These are phyloP conservation scores for Caiman crocodilus DNA, from an alignment of 2,797 vertebrate species.

Conservation along the genomic window DNA sequence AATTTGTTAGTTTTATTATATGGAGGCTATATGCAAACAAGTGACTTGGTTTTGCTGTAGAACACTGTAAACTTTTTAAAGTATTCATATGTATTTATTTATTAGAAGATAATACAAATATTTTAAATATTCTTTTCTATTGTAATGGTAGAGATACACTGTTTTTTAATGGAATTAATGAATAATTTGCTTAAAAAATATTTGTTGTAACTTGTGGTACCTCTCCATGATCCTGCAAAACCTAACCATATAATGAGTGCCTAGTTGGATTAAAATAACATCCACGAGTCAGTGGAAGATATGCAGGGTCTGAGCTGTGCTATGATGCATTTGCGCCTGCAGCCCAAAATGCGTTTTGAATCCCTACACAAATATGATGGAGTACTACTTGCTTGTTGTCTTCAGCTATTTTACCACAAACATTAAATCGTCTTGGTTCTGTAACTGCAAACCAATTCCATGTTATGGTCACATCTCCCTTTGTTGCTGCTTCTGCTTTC, in stretches of 20 bases:
- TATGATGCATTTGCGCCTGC: neutral
- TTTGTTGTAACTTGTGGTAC: neutral
- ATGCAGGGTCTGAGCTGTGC: neutral
- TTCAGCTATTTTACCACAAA: neutral
- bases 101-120: neutral
- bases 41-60: neutral
- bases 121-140: too few relatives aligned
- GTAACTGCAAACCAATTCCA: neutral
- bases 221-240: neutral
- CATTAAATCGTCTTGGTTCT: neutral
- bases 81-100: neutral
- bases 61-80: neutral
- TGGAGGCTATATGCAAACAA: neutral
- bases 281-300: neutral
- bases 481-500: neutral
- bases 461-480: neutral
- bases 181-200: neutral
- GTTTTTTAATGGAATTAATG: neutral
- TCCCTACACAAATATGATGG: neutral
- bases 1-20: neutral
- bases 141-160: too few relatives aligned
- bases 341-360: neutral
- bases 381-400: neutral
- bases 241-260: neutral
- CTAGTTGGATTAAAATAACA: neutral